Evolutionary conservation across 2,888 invertebrate species (phyloP).

Genomic region (Augiades crinisus): DNA sequence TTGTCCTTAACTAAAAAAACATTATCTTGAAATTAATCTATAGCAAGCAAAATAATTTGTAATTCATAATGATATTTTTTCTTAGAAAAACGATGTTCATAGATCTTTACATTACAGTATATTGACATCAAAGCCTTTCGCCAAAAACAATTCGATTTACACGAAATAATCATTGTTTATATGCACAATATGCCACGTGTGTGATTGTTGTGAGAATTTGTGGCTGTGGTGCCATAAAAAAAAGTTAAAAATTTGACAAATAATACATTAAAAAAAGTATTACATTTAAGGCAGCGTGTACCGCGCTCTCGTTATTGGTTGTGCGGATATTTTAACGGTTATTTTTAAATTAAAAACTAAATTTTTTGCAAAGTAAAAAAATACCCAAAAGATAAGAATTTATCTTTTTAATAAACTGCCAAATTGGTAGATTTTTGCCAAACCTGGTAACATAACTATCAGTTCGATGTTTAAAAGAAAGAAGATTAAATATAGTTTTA

Average conservation of each 20-base stretch:
- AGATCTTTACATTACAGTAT: too few species aligned
- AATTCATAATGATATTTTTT: too few species aligned
- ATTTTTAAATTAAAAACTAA: conserved; percentile 1
- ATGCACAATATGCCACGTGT: conserved; percentile 56
- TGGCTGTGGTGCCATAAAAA: conserved; percentile 77
- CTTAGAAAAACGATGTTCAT: too few species aligned
- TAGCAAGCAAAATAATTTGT: too few species aligned
- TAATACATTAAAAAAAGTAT: conserved; percentile 75
- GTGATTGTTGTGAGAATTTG: conserved; percentile 55
- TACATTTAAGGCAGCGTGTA: conserved; percentile 68
- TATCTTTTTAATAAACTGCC: conserved; percentile 9
- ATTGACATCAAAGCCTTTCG: neutral
- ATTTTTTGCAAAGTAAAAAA: neutral
- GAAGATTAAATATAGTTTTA: too few species aligned
- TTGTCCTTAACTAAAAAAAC: too few species aligned
- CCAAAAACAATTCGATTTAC: conserved; percentile 13
- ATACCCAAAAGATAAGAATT: too few species aligned
- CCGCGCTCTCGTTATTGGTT: conserved; percentile 40
- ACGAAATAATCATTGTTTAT: conserved; percentile 38
- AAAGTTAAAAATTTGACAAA: conserved; percentile 74
- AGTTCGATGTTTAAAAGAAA: conserved; percentile 7
- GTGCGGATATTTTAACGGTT: conserved; percentile 29
- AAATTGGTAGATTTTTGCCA: conserved; percentile 19
- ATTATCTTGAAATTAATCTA: too few species aligned
- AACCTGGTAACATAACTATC: conserved; percentile 14